phyloP scores from a whole-genome alignment of 2,888 invertebrate species.

The Cephonodes hylas region DNA sequence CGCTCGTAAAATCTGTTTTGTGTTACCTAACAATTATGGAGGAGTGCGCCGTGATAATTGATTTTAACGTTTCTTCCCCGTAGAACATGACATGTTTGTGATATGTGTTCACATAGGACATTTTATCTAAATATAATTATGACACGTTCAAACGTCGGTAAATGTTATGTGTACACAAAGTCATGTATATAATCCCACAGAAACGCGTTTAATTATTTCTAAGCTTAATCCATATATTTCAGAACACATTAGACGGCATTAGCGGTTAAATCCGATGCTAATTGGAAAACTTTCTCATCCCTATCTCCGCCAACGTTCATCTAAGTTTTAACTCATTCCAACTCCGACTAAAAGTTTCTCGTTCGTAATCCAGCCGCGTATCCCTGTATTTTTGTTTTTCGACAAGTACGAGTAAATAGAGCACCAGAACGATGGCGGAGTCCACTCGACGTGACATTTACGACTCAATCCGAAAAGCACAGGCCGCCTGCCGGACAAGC shows the following conservation, averaged over 20 bases:
- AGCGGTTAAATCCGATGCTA: constrained; percentile 37
- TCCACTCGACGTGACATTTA: constrained; percentile 75
- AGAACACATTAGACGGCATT: constrained; percentile 19
- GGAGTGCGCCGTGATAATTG: constrained; percentile 41
- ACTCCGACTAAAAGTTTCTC: constrained; percentile 47
- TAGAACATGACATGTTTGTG: background rate
- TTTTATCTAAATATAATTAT: background rate
- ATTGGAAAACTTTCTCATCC: constrained; percentile 55
- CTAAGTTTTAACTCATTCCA: constrained; percentile 53
- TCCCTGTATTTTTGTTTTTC: constrained; percentile 49
- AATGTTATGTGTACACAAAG: background rate
- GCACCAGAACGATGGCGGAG: constrained; percentile 64
- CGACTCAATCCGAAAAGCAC: constrained; percentile 76
- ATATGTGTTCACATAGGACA: background rate
- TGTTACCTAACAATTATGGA: constrained; percentile 57
- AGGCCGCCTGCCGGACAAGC: constrained; percentile 60
- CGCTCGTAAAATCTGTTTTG: constrained; percentile 63
- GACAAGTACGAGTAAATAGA: constrained; percentile 64
- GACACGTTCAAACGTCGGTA: too few relatives aligned
- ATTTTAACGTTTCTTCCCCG: constrained; percentile 28
- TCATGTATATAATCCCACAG: background rate
- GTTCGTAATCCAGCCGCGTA: constrained; percentile 31
- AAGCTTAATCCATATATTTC: background rate
- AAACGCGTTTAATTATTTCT: background rate
- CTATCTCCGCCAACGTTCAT: constrained; percentile 50